Evolutionary conservation across 2,113 vertebrate species (phyloP).

Genomic region (Thamnaconus septentrionalis): DNA sequence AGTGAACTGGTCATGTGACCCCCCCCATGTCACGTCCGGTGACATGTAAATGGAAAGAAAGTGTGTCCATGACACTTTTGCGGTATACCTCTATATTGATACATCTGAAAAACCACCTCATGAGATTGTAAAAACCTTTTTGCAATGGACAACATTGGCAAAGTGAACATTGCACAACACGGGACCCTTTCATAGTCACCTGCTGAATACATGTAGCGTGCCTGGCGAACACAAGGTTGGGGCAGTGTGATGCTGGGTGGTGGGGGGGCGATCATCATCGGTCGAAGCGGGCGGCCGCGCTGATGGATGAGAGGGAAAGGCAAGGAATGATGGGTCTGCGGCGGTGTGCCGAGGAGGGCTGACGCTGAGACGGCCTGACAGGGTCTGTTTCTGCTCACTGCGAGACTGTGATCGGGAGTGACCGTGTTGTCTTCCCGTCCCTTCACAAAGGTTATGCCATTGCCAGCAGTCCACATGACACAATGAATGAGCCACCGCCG

Average conservation of each 20-base stretch:
- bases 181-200: constrained; percentile 10
- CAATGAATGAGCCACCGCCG: constrained; percentile 85
- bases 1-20: no score
- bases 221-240: neutral
- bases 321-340: constrained; percentile 43
- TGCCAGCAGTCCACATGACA: constrained; percentile 91
- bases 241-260: no score
- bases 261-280: constrained; percentile 7
- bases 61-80: no score
- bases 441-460: constrained; percentile 87
- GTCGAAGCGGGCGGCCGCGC: constrained; percentile 32
- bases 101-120: no score
- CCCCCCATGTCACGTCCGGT: no score
- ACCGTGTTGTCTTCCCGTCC: constrained; percentile 69
- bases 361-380: constrained; percentile 74
- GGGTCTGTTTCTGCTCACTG: constrained; percentile 71
- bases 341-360: constrained; percentile 57
- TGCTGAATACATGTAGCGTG: constrained; percentile 30
- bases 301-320: constrained; percentile 42
- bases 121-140: no score
- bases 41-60: no score
- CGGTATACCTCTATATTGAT: no score
- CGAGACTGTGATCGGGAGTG: constrained; percentile 72
- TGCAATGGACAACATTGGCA: no score
- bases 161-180: no score